Evolutionary conservation across 2,888 invertebrate genomes (phyloP).

Genomic region (Netelia fuscicornis): DNA sequence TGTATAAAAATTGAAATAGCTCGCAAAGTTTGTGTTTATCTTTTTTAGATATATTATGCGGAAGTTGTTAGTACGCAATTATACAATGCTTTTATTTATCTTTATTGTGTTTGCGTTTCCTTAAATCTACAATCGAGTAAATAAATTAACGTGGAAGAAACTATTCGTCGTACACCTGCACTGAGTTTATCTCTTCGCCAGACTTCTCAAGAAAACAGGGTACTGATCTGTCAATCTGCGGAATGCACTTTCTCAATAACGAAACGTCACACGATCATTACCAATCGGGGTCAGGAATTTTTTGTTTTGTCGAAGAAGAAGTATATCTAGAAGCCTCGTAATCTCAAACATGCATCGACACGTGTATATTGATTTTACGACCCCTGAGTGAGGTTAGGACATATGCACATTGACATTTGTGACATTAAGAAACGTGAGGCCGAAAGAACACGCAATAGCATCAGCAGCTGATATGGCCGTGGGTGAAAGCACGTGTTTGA

Average conservation of each 20-base stretch:
- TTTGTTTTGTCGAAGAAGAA: not conserved
- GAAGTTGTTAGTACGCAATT: too few species aligned
- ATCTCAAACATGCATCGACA: not conserved
- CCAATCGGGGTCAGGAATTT: constrained; percentile 1
- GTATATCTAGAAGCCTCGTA: not conserved
- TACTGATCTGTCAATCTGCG: too few species aligned
- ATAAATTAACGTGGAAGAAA: too few species aligned
- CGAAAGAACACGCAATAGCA: not conserved
- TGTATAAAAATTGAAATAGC: too few species aligned
- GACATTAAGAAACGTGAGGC: not conserved
- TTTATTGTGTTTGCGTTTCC: too few species aligned
- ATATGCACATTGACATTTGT: not conserved
- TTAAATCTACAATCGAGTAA: too few species aligned
- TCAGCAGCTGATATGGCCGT: not conserved
- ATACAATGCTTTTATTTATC: too few species aligned
- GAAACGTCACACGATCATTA: not conserved
- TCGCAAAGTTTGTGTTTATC: too few species aligned
- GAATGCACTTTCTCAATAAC: not conserved
- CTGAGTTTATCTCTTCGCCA: too few species aligned
- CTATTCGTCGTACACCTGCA: too few species aligned
- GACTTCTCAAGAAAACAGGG: too few species aligned
- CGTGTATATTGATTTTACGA: constrained; percentile 1
- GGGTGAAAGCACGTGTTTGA: not conserved
- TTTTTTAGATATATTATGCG: too few species aligned
- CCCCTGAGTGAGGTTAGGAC: not conserved